These are phyloP conservation scores for Epirrita christyi DNA, from an alignment of 2,888 invertebrate genomes.

Conservation along the genomic window DNA sequence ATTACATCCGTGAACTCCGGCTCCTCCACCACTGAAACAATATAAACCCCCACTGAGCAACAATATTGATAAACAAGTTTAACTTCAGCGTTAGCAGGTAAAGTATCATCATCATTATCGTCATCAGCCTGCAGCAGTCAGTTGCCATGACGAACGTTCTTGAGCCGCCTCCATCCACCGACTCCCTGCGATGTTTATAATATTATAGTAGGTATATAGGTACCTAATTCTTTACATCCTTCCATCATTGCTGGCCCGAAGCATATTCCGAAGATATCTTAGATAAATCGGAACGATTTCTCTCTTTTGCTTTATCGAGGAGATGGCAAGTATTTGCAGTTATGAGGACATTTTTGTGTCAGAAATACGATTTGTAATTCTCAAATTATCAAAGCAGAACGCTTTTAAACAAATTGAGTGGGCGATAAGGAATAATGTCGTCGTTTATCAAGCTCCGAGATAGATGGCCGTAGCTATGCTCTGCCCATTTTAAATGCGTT, in stretches of 20 bases:
- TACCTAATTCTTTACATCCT: constrained; percentile 31
- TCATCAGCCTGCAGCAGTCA: too few relatives aligned
- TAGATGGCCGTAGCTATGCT: constrained; percentile 82
- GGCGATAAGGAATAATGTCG: constrained; percentile 85
- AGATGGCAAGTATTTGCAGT: constrained; percentile 66
- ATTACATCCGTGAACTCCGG: constrained; percentile 96
- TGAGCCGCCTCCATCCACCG: too few relatives aligned
- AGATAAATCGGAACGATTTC: constrained; percentile 64
- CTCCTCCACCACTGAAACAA: constrained; percentile 91
- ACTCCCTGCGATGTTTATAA: too few relatives aligned
- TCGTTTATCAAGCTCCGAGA: constrained; percentile 83
- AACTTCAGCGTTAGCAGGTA: neutral
- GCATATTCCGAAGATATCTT: constrained; percentile 56
- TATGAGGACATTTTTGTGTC: constrained; percentile 80
- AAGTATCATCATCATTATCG: too few relatives aligned
- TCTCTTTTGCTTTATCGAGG: constrained; percentile 59
- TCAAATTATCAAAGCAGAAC: constrained; percentile 84
- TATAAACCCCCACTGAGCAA: constrained; percentile 36
- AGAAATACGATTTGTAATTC: constrained; percentile 83
- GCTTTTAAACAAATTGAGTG: constrained; percentile 85
- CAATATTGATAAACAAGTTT: neutral
- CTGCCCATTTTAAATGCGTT: constrained; percentile 85
- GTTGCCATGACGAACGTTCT: too few relatives aligned
- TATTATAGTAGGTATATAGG: neutral
- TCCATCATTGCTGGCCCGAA: constrained; percentile 26